Evolutionary conservation across 2,797 vertebrate species (phyloP).

Genomic region (Thamnophis elegans): DNA sequence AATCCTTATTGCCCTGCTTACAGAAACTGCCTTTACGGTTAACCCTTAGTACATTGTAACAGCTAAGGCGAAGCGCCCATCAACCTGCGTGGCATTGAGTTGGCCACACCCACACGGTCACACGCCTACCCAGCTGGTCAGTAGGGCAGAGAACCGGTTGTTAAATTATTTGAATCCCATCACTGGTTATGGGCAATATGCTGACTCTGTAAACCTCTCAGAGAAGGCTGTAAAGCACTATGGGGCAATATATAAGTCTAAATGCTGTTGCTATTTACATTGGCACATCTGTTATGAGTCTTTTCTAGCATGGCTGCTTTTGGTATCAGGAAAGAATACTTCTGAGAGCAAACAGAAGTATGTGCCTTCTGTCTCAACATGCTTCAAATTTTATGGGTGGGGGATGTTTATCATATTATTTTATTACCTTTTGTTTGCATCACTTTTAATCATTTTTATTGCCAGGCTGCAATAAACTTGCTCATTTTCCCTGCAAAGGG

Average conservation of each 20-base stretch:
- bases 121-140: too few species aligned
- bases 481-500: constrained; percentile 4
- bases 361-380: not conserved
- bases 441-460: not conserved
- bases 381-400: not conserved
- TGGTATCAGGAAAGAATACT: not conserved
- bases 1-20: too few species aligned
- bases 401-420: not conserved
- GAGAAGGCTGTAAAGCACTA: not conserved
- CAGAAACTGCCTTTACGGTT: too few species aligned
- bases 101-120: too few species aligned
- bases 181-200: not conserved
- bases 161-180: too few species aligned
- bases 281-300: not conserved
- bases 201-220: not conserved
- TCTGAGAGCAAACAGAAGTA: not conserved
- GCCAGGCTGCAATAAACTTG: not conserved
- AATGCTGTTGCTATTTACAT: not conserved
- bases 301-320: not conserved
- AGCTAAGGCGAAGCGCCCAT: too few species aligned
- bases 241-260: not conserved
- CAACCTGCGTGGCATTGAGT: too few species aligned
- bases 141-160: too few species aligned
- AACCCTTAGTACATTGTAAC: too few species aligned
- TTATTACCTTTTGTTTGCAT: not conserved